Conservation (phyloP, 2,888 invertebrate species). For the Lasioglossum figueresi region DNA sequence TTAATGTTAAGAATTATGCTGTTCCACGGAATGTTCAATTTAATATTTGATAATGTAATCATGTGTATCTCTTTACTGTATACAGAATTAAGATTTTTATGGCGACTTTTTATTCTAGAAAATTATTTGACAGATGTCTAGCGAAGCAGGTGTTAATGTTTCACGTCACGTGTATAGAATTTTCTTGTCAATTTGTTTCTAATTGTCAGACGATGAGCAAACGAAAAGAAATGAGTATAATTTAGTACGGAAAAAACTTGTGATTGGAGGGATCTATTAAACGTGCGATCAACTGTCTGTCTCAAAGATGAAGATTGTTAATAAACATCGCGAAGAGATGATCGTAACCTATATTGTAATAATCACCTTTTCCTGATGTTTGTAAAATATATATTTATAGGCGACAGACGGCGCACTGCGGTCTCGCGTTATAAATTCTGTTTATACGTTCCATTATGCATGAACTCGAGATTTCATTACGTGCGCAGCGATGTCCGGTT, state of each 20-base stretch:
- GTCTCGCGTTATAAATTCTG: background rate
- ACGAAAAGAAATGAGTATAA: background rate
- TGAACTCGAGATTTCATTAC: slow-evolving; percentile 12
- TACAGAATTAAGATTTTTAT: background rate
- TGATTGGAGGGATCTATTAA: background rate
- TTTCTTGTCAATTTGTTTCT: background rate
- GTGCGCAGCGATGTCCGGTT: background rate
- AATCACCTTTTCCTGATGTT: background rate
- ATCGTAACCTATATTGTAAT: background rate
- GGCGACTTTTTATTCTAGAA: background rate
- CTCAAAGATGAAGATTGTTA: background rate
- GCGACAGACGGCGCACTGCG: background rate
- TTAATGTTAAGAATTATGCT: background rate
- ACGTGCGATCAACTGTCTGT: background rate
- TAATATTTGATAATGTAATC: background rate
- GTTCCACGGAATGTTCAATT: background rate
- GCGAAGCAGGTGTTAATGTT: background rate
- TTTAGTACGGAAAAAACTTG: background rate
- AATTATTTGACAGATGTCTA: background rate
- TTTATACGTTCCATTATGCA: slow-evolving; percentile 24
- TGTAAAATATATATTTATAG: background rate
- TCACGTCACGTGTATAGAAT: background rate
- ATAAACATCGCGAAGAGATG: background rate
- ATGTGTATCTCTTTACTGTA: background rate
- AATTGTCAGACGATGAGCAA: background rate